phyloP scores from a whole-genome alignment of 2,888 invertebrate genomes.

The Nyleta sp. region DNA sequence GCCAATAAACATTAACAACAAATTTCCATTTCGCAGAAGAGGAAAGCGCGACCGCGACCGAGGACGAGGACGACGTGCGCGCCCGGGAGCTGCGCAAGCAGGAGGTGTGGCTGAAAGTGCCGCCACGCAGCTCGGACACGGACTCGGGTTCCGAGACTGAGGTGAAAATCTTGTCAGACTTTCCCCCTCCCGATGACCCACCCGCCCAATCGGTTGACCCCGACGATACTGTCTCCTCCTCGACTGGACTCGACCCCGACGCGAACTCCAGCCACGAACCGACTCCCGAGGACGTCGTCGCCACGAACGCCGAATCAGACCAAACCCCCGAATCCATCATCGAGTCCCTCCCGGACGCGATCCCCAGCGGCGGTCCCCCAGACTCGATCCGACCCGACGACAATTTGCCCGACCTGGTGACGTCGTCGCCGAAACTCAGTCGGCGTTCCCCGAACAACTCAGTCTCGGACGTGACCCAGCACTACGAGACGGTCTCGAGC shows the following conservation, averaged over 20 bases:
- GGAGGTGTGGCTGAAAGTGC: constrained; percentile 87
- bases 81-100: constrained; percentile 87
- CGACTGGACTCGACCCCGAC: not conserved
- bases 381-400: constrained; percentile 36
- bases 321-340: too few relatives aligned
- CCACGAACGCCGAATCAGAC: too few relatives aligned
- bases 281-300: not conserved
- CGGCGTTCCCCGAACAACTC: constrained; percentile 68
- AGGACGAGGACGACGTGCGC: constrained; percentile 88
- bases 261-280: not conserved
- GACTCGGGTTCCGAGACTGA: constrained; percentile 89
- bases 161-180: constrained; percentile 84
- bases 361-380: constrained; percentile 24
- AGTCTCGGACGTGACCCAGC: constrained; percentile 67
- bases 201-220: not conserved
- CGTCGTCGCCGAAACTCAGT: constrained; percentile 73
- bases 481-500: constrained; percentile 66
- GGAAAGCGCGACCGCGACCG: constrained; percentile 88
- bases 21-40: constrained; percentile 83
- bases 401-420: constrained; percentile 75
- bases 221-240: too few relatives aligned
- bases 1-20: not conserved
- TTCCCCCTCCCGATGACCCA: constrained; percentile 62
- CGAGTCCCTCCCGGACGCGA: constrained; percentile 63
- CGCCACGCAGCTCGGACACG: constrained; percentile 85